Evolutionary conservation across 92 coral and sea anemone species (phyloP), one percentile per base, ranked within the genome.

Genomic region (Paramuricea clavata): DNA sequence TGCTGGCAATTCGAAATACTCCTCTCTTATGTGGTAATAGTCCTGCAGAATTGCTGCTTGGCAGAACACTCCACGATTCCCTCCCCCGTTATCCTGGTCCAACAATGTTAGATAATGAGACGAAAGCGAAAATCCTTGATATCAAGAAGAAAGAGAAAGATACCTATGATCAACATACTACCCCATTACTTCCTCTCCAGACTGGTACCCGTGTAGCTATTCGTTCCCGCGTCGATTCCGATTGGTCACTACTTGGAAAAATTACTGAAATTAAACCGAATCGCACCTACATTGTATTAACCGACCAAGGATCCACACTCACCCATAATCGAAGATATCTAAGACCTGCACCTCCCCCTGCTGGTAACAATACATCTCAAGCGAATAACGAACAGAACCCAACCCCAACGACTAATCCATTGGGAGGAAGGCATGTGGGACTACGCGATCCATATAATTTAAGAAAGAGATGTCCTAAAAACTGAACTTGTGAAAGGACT

Each of bases 191-290:
- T n/a, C n/a, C n/a, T n/a, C n/a, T n/a, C n/a, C 0, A 44, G 12
- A 2, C 9, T 35, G 62, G 81, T 30, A 70, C 81, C 31, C 87
- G 87, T 16, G 87, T 83, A 16, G 69, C 69, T 16, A 83, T 47
- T 28, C 87, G 82, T 34, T 84, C 81, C 61, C 82, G 81, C 34
- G 52, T 57, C 47, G 88, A 84, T 49, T 11, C 82, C 39, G 82
- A 84, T 19, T 84, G 82, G 82, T 85, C 88, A 52, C 83, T 74
- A 30, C 57, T 17, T 22, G 83, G 75, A n/a, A 74, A 44, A 17
- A 25, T 75, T 19, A 44, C 69, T 27, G 82, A 85, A 74, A 44
- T 74, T 23, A 23, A 23, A 2, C 10, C n/a, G 31, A 25, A 68
- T 49, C 81, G 33, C 35, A 62, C 70, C 70, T 62, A 2, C 35